Base-by-base conservation (phyloP, 1,140 invertebrate species). In the Drosophila prosaltans region DNA sequence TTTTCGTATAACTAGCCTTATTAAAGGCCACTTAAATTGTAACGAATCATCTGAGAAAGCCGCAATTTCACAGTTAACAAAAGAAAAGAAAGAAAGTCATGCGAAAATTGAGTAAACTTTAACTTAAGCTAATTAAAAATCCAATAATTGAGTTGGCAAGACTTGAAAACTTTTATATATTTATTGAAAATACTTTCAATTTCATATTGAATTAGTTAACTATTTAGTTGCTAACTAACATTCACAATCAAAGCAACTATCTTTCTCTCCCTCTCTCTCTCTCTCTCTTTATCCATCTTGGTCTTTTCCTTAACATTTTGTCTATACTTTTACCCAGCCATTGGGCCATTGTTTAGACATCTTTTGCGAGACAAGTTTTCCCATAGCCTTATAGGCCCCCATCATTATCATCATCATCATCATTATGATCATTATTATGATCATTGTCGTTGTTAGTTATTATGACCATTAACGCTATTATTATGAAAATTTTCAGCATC, bases 401-500 rank as follows among this genome's bases (percentile, higher is more conserved):
- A 48, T 48, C 8, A 51, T 51, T 8, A 51, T 51, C n/a, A 51
- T 51, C 21, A 51, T 51, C 21, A 51, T 51, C 2, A 24, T 26
- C 45, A 24, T 57, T n/a, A 16, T 16, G n/a, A 11, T 21, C 11
- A 36, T 40, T 8, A 11, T 28, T 21, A 41, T 43, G 1, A 36
- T 43, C 8, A n/a, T 21, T 10, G 21, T 39, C 16, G 30, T 61
- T 45, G 62, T 55, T 48, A 55, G 80, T 88, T 88, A 80, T 88
- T 70, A 82, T 80, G 78, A 57, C 83, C 74, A 83, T 88, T 83
- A 83, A 83, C 77, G 77, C 83, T 88, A 89, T 88, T 88, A 88
- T 88, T 88, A 88, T 88, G 84, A 88, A 88, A 88, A 88, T 88
- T 88, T 88, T 88, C 84, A 89, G 84, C 84, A 84, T 89, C 84